phyloP scores from a whole-genome alignment of 2,888 invertebrate genomes.

The Dermolepida albohirtum region DNA sequence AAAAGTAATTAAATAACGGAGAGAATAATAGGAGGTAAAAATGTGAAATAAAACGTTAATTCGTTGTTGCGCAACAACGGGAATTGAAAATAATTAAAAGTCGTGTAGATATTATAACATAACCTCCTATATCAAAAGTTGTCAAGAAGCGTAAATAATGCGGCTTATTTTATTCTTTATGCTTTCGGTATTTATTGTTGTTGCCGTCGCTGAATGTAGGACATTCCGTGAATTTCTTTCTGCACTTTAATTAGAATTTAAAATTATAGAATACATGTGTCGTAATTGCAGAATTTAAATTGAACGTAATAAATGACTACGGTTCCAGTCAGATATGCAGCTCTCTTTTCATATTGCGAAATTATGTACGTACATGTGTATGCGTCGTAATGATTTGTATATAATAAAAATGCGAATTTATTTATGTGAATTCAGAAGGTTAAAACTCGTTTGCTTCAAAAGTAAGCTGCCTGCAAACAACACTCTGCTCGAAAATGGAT shows the following conservation, averaged over 20 bases:
- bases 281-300: conserved; percentile 19
- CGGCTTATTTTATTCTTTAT: conserved; percentile 33
- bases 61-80: conserved; percentile 3
- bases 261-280: conserved; percentile 9
- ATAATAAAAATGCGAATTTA: too few relatives aligned
- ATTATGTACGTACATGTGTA: too few relatives aligned
- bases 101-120: neutral
- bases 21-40: conserved; percentile 13
- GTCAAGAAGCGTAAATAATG: conserved; percentile 26
- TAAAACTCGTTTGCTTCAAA: too few relatives aligned
- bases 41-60: conserved; percentile 28
- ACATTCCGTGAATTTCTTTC: conserved; percentile 18
- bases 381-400: too few relatives aligned
- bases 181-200: neutral
- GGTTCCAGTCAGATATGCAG: too few relatives aligned
- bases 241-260: conserved; percentile 27
- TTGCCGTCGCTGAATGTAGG: conserved; percentile 22
- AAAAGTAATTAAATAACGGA: conserved; percentile 35
- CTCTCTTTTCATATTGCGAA: too few relatives aligned
- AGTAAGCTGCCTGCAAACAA: too few relatives aligned
- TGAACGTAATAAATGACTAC: neutral
- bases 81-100: conserved; percentile 34
- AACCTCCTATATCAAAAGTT: conserved; percentile 25
- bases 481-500: too few relatives aligned
- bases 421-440: too few relatives aligned